phyloP scores from a whole-genome alignment of 2,113 vertebrate genomes.

The Tragelaphus buxtoni region DNA sequence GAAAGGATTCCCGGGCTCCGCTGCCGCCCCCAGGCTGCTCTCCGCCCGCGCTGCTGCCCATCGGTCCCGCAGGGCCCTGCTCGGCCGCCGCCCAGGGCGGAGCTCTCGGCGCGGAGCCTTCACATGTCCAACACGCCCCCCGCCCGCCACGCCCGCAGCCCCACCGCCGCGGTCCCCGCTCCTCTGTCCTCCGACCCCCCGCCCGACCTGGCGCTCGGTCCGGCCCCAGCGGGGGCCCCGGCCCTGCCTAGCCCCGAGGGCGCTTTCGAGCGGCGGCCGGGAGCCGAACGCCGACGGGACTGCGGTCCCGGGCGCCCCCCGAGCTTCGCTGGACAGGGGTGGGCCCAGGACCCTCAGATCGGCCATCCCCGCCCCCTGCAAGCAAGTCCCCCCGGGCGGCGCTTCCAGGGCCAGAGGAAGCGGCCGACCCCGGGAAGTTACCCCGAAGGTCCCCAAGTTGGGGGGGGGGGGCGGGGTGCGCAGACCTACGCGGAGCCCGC shows the following conservation, averaged over 20 bases:
- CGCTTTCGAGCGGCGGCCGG: background rate
- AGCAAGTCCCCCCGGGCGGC: background rate
- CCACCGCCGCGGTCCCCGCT: background rate
- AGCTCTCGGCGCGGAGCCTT: background rate
- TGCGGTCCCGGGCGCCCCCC: background rate
- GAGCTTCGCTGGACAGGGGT: background rate
- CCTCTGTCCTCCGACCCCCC: background rate
- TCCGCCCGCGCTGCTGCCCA: background rate
- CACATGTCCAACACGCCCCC: background rate
- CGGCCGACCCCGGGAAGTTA: constrained; percentile 33
- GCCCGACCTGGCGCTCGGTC: background rate
- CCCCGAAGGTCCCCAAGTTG: constrained; percentile 19
- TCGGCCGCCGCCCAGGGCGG: background rate
- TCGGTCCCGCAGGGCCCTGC: background rate
- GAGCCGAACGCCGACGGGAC: background rate
- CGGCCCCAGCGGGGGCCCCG: background rate
- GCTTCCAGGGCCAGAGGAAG: background rate
- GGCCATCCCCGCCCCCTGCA: background rate
- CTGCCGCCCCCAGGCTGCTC: background rate
- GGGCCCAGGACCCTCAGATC: background rate
- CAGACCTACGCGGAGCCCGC: background rate
- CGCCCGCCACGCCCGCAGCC: background rate
- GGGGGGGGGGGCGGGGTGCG: background rate
- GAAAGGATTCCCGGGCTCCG: constrained; percentile 62
- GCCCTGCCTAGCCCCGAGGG: background rate